These are phyloP conservation scores for Chrysochloris asiatica DNA, from an alignment of 2,113 vertebrate species.

Conservation along the genomic window DNA sequence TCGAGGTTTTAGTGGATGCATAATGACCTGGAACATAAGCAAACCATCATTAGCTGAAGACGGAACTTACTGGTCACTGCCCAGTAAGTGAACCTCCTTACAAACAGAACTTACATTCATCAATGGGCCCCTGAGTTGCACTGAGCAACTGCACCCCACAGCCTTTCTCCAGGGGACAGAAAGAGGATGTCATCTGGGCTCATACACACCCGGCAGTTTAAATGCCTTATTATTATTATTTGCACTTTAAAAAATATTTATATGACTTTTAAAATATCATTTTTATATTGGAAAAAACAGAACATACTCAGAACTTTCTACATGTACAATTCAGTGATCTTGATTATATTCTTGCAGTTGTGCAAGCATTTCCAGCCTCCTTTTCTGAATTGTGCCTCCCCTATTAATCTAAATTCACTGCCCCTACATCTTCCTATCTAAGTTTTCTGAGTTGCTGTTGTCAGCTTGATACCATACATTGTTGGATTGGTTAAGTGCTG, in stretches of 20 bases:
- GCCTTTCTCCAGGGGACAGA: not conserved
- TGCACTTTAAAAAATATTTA: not conserved
- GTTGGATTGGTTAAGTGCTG: too few relatives aligned
- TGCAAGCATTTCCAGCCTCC: not conserved
- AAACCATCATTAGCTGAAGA: not conserved
- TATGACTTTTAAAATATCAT: not conserved
- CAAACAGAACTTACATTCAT: too few relatives aligned
- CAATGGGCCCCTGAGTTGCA: not conserved
- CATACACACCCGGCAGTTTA: not conserved
- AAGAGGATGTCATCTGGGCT: not conserved
- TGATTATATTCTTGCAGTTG: not conserved
- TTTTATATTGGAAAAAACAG: too few relatives aligned
- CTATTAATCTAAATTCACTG: not conserved
- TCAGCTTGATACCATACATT: too few relatives aligned
- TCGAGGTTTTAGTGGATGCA: slow-evolving; percentile 93
- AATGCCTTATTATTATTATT: not conserved
- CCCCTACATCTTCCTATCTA: not conserved
- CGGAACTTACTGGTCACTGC: not conserved
- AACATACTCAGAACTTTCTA: not conserved
- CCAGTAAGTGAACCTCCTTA: too few relatives aligned
- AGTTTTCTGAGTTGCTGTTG: not conserved
- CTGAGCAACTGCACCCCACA: not conserved
- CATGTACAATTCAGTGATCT: not conserved
- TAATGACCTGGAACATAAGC: slow-evolving; percentile 89
- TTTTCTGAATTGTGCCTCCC: not conserved